Evolutionary conservation across 2,888 invertebrate genomes (phyloP).

Genomic region (Aphidoletes aphidimyza): DNA sequence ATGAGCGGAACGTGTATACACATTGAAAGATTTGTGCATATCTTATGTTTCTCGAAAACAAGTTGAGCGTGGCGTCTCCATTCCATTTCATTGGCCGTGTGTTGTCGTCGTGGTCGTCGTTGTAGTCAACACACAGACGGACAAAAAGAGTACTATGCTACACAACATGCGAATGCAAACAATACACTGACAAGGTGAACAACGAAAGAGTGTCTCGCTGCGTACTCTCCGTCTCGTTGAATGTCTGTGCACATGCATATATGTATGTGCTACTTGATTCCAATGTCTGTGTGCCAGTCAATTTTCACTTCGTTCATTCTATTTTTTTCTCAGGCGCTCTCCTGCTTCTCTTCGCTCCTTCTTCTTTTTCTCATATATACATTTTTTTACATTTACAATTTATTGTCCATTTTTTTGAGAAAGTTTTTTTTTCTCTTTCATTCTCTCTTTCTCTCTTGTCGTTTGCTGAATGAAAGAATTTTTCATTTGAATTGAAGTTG

Average conservation of each 20-base stretch:
- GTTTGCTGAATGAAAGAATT: conserved; percentile 49
- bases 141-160: conserved; percentile 15
- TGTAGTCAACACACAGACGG: conserved; percentile 40
- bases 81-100: background rate
- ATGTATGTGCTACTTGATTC: conserved; percentile 50
- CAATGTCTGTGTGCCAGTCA: conserved; percentile 47
- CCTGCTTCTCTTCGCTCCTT: background rate
- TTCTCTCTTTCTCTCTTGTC: conserved; percentile 59
- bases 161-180: conserved; percentile 41
- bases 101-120: conserved; percentile 3
- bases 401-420: conserved; percentile 49
- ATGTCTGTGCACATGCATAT: conserved; percentile 35
- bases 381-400: background rate
- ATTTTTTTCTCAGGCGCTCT: background rate
- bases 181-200: conserved; percentile 47
- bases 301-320: conserved; percentile 44
- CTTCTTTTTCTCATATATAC: background rate
- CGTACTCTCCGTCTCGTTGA: background rate
- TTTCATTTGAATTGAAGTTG: background rate
- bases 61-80: conserved; percentile 40
- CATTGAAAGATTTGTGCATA: conserved; percentile 11
- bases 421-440: background rate
- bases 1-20: background rate
- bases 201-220: conserved; percentile 6
- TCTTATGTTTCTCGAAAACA: background rate